Evolutionary conservation across 2,113 vertebrate species (phyloP).

Genomic region (Sinocyclocheilus anophthalmus): DNA sequence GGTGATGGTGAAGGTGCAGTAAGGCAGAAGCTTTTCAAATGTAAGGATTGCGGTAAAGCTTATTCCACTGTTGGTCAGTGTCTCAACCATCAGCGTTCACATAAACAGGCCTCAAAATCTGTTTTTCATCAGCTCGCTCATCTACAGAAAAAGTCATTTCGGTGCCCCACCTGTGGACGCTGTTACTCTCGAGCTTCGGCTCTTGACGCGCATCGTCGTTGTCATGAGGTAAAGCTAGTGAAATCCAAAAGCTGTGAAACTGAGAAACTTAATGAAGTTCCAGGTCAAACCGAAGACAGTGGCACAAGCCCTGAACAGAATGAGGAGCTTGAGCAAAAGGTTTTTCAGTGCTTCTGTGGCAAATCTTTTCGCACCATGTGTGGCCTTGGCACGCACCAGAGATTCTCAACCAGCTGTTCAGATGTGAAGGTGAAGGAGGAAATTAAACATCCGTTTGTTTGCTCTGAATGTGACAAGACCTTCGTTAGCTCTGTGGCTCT

Average conservation of each 20-base stretch:
- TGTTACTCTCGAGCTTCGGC: slow-evolving; percentile 79
- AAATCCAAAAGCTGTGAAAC: slow-evolving; percentile 64
- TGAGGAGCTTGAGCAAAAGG: slow-evolving; percentile 55
- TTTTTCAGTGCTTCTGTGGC: slow-evolving; percentile 70
- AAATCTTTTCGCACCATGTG: slow-evolving; percentile 67
- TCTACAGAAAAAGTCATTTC: slow-evolving; percentile 78
- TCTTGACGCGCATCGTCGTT: slow-evolving; percentile 79
- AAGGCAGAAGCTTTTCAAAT: slow-evolving; percentile 68
- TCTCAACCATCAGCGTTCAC: slow-evolving; percentile 77
- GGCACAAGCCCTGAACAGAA: slow-evolving; percentile 40
- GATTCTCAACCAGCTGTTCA: slow-evolving; percentile 68
- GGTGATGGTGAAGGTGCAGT: slow-evolving; percentile 32
- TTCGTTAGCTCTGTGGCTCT: slow-evolving; percentile 69
- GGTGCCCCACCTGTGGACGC: slow-evolving; percentile 76
- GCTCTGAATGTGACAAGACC: slow-evolving; percentile 71
- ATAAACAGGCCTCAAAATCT: slow-evolving; percentile 74
- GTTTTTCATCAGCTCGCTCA: slow-evolving; percentile 74
- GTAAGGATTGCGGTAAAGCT: slow-evolving; percentile 75
- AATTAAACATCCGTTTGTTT: slow-evolving; percentile 70
- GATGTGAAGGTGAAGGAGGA: slow-evolving; percentile 63
- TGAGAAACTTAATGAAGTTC: slow-evolving; percentile 45
- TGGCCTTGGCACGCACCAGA: slow-evolving; percentile 74
- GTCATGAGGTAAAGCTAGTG: slow-evolving; percentile 78
- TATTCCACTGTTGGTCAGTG: slow-evolving; percentile 70
- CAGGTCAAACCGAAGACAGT: slow-evolving; percentile 43